These are phyloP conservation scores for Siderastrea radians DNA, from an alignment of 92 coral and sea anemone species.

Conservation along the genomic window DNA sequence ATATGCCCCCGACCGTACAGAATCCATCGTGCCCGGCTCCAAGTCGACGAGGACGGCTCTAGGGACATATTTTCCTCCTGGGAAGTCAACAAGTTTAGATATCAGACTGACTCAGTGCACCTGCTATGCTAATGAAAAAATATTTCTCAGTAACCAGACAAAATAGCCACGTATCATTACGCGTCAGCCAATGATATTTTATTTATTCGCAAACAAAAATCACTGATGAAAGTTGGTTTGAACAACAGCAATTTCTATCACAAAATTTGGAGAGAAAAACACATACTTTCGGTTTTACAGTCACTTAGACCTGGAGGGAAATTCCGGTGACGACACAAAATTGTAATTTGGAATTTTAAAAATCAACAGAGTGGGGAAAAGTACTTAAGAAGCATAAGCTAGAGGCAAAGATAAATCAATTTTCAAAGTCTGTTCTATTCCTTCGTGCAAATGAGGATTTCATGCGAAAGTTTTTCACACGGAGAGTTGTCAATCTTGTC, in stretches of 20 bases:
- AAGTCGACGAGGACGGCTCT: constrained; percentile 78
- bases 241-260: background rate
- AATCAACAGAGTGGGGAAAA: background rate
- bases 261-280: background rate
- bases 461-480: background rate
- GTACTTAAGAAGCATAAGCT: background rate
- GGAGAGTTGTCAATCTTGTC: no score
- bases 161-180: background rate
- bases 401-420: background rate
- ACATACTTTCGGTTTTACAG: background rate
- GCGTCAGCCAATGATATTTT: background rate
- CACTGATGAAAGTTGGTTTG: background rate
- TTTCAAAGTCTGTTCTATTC: background rate
- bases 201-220: background rate
- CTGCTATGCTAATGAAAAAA: constrained; percentile 6
- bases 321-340: background rate
- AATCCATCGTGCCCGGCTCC: constrained; percentile 86
- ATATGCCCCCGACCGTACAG: constrained; percentile 67
- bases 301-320: background rate
- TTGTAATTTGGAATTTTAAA: background rate
- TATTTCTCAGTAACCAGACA: constrained; percentile 12
- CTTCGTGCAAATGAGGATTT: background rate
- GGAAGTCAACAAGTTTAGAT: constrained; percentile 5
- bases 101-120: constrained; percentile 24
- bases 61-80: constrained; percentile 84